Conservation (phyloP, 1,140 invertebrate genomes). For the Calliphora vicina region DNA sequence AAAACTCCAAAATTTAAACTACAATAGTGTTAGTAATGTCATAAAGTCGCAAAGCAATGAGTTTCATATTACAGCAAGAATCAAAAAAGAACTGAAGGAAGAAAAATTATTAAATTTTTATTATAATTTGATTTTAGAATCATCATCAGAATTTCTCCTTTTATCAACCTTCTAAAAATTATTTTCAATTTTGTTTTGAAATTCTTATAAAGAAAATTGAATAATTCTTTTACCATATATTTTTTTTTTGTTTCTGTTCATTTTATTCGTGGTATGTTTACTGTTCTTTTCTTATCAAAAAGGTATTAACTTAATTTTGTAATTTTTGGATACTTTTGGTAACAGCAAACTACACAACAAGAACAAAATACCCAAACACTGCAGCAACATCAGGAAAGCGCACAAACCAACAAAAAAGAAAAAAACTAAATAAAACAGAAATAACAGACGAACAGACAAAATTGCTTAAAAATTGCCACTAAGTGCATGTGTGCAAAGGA, state of each 20-base stretch:
- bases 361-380: constrained; percentile 18
- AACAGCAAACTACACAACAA: neutral
- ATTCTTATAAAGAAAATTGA: neutral
- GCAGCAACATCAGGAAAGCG: constrained; percentile 15
- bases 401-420: neutral
- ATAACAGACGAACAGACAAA: constrained; percentile 36
- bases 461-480: constrained; percentile 36
- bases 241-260: constrained; percentile 13
- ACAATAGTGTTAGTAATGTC: neutral
- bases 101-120: neutral
- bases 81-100: no score
- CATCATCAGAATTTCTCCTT: neutral
- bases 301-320: constrained; percentile 34
- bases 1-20: neutral
- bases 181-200: constrained; percentile 1
- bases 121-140: neutral
- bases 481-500: constrained; percentile 41
- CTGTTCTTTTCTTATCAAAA: constrained; percentile 24
- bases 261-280: neutral
- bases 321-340: constrained; percentile 25
- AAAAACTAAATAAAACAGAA: constrained; percentile 27
- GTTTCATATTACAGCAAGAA: neutral
- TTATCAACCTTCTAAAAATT: neutral
- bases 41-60: neutral
- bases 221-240: neutral